phyloP scores from a whole-genome alignment of 2,888 invertebrate species.

The Cephus pygmeus region DNA sequence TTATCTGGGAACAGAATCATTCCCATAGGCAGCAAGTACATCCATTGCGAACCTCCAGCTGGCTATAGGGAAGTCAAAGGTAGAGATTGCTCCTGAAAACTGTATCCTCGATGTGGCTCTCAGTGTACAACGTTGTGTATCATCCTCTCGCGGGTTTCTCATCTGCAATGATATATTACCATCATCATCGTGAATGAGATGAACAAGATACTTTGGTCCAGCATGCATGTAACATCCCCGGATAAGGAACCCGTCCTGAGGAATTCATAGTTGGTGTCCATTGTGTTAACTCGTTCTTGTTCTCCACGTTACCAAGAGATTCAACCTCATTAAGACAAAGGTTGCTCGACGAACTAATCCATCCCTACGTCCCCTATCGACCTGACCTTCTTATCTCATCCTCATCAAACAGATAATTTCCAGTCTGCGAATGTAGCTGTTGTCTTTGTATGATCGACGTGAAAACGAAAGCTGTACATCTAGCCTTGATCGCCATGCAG shows the following conservation, averaged over 20 bases:
- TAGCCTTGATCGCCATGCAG: neutral
- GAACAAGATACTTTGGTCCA: neutral
- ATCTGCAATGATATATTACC: neutral
- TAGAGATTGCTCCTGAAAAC: constrained; percentile 34
- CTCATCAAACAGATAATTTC: neutral
- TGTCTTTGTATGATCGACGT: neutral
- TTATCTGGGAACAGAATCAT: constrained; percentile 81
- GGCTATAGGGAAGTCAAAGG: constrained; percentile 67
- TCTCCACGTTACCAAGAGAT: neutral
- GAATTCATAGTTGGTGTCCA: neutral
- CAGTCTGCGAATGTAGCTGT: neutral
- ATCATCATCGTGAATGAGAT: neutral
- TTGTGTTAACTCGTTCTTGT: neutral
- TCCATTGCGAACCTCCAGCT: constrained; percentile 81
- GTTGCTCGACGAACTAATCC: neutral
- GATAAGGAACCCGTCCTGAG: neutral
- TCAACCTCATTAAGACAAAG: neutral
- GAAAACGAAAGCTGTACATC: neutral
- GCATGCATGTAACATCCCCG: neutral
- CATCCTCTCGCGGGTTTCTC: neutral
- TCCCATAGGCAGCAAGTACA: constrained; percentile 82
- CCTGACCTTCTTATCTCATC: neutral
- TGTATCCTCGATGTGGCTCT: neutral
- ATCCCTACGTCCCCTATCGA: neutral
- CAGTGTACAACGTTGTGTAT: neutral